phyloP scores from a whole-genome alignment of 2,113 vertebrate genomes.

The Axis porcinus region DNA sequence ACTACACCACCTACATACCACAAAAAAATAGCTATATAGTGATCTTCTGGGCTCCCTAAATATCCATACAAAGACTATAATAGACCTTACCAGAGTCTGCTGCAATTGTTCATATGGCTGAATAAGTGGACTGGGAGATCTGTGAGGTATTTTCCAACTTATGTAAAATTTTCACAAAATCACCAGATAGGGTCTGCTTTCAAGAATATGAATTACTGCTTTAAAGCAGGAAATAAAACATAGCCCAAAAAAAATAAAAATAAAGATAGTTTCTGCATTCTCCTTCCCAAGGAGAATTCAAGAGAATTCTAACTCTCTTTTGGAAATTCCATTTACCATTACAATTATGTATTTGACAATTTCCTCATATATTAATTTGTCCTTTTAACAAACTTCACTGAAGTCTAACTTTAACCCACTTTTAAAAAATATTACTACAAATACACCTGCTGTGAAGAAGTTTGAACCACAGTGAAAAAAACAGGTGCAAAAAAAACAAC shows the following conservation, averaged over 20 bases:
- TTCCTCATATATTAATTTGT: neutral
- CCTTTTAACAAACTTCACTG: neutral
- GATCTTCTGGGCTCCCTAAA: neutral
- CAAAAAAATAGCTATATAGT: neutral
- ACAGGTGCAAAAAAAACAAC: neutral
- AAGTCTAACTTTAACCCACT: neutral
- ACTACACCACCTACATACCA: neutral
- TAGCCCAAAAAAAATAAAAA: neutral
- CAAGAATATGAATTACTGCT: neutral
- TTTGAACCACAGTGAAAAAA: neutral
- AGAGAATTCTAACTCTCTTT: neutral
- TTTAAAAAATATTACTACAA: neutral
- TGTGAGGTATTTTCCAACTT: neutral
- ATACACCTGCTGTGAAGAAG: neutral
- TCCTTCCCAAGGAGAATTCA: neutral
- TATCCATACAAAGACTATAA: neutral
- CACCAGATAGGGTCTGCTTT: neutral
- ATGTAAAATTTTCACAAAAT: constrained; percentile 13
- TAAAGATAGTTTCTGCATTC: neutral
- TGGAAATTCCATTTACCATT: neutral
- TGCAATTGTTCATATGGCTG: neutral
- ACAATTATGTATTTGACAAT: neutral
- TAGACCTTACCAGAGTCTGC: neutral
- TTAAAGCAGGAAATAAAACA: neutral
- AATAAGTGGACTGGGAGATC: neutral